phyloP scores from a whole-genome alignment of 2,113 vertebrate genomes.

The Electrona antarctica region DNA sequence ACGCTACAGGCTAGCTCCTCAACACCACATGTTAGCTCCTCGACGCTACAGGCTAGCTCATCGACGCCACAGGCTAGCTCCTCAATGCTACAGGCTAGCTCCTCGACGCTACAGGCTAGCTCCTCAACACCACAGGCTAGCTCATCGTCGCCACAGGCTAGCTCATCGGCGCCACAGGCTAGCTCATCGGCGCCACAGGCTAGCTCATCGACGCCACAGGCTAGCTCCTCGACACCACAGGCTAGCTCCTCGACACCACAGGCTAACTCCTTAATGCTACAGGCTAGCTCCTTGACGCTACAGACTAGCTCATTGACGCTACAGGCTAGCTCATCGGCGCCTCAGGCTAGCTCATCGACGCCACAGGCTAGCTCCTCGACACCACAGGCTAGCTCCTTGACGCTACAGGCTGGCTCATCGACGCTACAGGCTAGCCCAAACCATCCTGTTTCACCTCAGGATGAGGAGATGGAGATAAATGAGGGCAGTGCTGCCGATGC shows the following conservation, averaged over 20 bases:
- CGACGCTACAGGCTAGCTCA: too few species aligned
- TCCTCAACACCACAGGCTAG: neutral
- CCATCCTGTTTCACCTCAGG: neutral
- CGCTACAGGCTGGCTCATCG: neutral
- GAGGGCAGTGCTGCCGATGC: neutral
- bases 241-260: neutral
- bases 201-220: neutral
- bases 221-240: neutral
- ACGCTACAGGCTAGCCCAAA: neutral
- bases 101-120: neutral
- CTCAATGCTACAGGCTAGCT: neutral
- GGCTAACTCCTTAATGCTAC: neutral
- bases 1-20: neutral
- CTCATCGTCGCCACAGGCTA: neutral
- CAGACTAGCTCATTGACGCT: too few species aligned
- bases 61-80: neutral
- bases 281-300: neutral
- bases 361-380: neutral
- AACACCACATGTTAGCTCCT: too few species aligned
- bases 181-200: neutral
- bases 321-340: neutral
- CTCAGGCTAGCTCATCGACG: too few species aligned
- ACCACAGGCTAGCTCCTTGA: neutral
- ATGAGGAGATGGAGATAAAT: constrained; percentile 22
- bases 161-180: neutral